A percentile compares a stretch with the other conserved stretches of the same genome.
Evolutionary conservation across 2,888 invertebrate species (phyloP).

Genomic region (Thysanoteuthis rhombus): DNA sequence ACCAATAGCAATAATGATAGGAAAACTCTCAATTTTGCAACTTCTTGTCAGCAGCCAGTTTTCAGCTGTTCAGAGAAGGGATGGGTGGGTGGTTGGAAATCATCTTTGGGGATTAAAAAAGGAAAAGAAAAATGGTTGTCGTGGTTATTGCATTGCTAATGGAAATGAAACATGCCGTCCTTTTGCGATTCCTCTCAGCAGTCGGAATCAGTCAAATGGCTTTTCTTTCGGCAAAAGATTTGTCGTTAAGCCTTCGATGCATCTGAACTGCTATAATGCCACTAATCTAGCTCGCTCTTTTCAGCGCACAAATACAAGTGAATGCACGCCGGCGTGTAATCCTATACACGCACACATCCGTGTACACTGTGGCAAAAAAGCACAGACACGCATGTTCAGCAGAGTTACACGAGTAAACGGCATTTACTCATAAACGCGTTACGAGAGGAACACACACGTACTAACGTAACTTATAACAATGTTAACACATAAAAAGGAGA

Average conservation of each 20-base stretch:
- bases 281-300: neutral
- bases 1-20: neutral
- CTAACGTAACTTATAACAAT: neutral
- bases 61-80: neutral
- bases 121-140: neutral
- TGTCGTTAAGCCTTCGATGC: neutral
- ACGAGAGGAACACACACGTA: neutral
- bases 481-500: neutral
- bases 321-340: neutral
- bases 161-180: neutral
- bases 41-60: too few species aligned
- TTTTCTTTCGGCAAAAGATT: slow-evolving; percentile 12
- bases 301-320: neutral
- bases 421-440: neutral
- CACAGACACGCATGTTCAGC: neutral
- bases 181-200: neutral
- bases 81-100: too few species aligned
- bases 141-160: neutral
- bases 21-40: neutral
- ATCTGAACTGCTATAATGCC: neutral
- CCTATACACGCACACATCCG: neutral
- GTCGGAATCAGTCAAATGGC: neutral
- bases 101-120: neutral
- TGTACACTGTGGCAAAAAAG: neutral
- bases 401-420: neutral